Conservation (phyloP, 1,140 invertebrate genomes). For the Coelopa frigida region DNA sequence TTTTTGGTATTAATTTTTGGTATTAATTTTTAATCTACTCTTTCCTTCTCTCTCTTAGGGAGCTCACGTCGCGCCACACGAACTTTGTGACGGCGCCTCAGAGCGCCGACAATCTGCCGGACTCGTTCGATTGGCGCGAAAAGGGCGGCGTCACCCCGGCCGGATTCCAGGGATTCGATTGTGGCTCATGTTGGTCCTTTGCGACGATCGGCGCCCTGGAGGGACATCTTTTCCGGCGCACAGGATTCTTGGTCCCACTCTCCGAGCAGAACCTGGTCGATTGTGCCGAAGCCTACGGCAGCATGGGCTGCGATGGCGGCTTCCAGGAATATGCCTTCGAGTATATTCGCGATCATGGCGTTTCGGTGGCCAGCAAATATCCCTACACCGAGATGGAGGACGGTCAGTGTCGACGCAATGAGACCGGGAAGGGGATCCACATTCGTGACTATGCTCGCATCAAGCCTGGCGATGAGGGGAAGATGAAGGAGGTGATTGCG, state of each 20-base stretch:
- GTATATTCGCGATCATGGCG: slow-evolving; percentile 56
- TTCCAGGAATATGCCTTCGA: slow-evolving; percentile 57
- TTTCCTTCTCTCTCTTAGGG: slow-evolving; percentile 16
- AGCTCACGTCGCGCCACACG: slow-evolving; percentile 25
- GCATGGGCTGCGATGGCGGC: slow-evolving; percentile 63
- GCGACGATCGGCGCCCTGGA: slow-evolving; percentile 48
- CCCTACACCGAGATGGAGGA: slow-evolving; percentile 47
- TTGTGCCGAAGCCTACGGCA: slow-evolving; percentile 56
- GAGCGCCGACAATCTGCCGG: slow-evolving; percentile 33
- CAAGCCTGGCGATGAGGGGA: slow-evolving; percentile 58
- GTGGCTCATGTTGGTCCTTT: slow-evolving; percentile 53
- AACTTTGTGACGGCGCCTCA: slow-evolving; percentile 30
- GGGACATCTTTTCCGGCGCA: slow-evolving; percentile 54
- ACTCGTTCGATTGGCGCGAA: slow-evolving; percentile 58
- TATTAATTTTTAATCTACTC: background rate
- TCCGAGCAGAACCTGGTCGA: slow-evolving; percentile 59
- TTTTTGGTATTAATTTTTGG: slow-evolving; percentile 2
- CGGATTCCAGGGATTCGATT: slow-evolving; percentile 58
- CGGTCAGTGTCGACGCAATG: slow-evolving; percentile 53
- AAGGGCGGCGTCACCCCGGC: slow-evolving; percentile 63
- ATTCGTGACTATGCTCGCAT: slow-evolving; percentile 62
- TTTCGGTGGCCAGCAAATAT: slow-evolving; percentile 54
- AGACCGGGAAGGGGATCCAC: slow-evolving; percentile 53
- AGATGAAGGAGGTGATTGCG: slow-evolving; percentile 68
- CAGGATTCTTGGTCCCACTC: slow-evolving; percentile 59